These are phyloP conservation scores for Dysmachus trigonus DNA, from an alignment of 2,888 invertebrate genomes.

Conservation along the genomic window DNA sequence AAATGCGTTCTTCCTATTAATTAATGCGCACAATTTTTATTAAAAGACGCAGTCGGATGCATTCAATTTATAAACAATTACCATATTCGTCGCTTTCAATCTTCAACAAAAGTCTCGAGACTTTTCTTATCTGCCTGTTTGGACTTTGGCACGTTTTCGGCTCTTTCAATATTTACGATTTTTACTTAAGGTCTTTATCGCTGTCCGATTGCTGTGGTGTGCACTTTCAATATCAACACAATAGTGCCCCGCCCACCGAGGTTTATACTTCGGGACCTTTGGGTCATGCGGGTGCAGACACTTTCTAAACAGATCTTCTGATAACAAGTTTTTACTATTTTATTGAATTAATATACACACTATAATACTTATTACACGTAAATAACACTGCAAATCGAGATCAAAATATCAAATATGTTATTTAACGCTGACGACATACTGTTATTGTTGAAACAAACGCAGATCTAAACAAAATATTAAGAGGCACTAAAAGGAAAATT, in stretches of 20 bases:
- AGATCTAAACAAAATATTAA: no score
- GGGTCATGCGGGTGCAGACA: not conserved
- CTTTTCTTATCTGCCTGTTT: conserved; percentile 8
- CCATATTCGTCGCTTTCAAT: not conserved
- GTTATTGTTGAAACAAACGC: no score
- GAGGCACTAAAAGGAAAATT: no score
- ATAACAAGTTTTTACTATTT: no score
- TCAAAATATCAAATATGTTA: no score
- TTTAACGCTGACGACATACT: no score
- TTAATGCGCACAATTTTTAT: not conserved
- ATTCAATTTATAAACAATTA: not conserved
- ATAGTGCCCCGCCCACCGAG: not conserved
- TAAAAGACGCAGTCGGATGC: not conserved
- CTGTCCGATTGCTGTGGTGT: not conserved
- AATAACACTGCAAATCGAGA: no score
- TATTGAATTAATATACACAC: no score
- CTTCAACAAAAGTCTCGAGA: not conserved
- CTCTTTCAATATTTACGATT: not conserved
- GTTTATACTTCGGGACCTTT: not conserved
- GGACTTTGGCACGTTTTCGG: not conserved
- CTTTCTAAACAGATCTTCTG: not conserved
- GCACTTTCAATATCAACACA: not conserved
- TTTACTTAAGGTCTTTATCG: not conserved
- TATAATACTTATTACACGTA: no score
- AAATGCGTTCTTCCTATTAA: not conserved